Evolutionary conservation across 2,888 invertebrate genomes (phyloP).

Genomic region (Hypena proboscidalis): DNA sequence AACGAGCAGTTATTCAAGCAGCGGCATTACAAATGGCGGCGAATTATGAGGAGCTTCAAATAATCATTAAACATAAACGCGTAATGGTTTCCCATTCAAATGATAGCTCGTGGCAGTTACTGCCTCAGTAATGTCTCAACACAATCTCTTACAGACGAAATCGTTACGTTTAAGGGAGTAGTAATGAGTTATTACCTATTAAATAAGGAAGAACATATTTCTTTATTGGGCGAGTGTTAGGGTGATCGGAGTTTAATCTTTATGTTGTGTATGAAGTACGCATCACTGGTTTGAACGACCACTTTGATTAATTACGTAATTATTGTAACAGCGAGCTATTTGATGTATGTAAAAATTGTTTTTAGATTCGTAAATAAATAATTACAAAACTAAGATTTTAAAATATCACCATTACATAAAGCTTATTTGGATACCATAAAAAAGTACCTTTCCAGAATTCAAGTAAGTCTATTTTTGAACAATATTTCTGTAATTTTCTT

Average conservation of each 20-base stretch:
- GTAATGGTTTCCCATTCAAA: constrained; percentile 79
- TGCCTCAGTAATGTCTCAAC: constrained; percentile 75
- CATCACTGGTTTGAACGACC: constrained; percentile 18
- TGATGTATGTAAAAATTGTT: no score
- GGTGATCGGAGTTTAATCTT: constrained; percentile 53
- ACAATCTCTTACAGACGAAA: constrained; percentile 74
- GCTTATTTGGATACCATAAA: no score
- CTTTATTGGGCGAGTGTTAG: constrained; percentile 61
- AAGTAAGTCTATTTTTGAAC: no score
- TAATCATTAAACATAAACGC: constrained; percentile 82
- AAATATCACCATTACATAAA: no score
- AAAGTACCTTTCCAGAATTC: no score
- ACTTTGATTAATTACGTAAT: neutral
- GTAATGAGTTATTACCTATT: constrained; percentile 80
- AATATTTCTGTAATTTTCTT: no score
- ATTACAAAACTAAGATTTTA: no score
- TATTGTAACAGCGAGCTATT: neutral
- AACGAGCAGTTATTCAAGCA: constrained; percentile 64
- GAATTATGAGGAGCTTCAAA: constrained; percentile 79
- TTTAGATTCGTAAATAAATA: no score
- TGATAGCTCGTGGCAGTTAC: constrained; percentile 78
- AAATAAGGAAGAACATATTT: constrained; percentile 72
- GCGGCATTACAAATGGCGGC: constrained; percentile 69
- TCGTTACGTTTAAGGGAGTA: constrained; percentile 74
- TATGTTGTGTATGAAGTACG: constrained; percentile 22